Evolutionary conservation across 2,888 invertebrate genomes (phyloP).

Genomic region (Parnassius orleans): DNA sequence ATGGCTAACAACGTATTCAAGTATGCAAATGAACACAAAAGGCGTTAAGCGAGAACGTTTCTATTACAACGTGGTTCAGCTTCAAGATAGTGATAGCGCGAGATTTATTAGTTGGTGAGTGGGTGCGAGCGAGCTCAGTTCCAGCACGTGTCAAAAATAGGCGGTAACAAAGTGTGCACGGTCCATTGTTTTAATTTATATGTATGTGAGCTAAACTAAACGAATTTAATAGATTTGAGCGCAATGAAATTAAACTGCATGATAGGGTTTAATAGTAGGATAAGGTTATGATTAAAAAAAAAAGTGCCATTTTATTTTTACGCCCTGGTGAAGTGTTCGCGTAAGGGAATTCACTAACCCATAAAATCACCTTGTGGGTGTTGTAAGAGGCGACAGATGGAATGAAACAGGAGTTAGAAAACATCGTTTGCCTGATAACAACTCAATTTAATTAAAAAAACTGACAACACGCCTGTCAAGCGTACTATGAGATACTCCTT

Average conservation of each 20-base stretch:
- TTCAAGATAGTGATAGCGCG: conserved; percentile 2
- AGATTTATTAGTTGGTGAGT: conserved; percentile 6
- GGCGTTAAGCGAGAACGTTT: not conserved
- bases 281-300: no score
- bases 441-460: no score
- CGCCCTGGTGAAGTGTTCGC: no score
- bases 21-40: not conserved
- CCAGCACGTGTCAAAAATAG: conserved; percentile 7
- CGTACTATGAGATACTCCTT: no score
- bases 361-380: no score
- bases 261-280: no score
- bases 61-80: not conserved
- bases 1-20: not conserved
- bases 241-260: not conserved
- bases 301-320: no score
- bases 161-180: conserved; percentile 12
- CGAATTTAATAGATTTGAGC: conserved; percentile 6
- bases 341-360: no score
- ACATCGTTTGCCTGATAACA: no score
- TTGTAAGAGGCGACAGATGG: no score
- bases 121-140: not conserved
- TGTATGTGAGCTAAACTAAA: not conserved
- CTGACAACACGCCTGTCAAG: no score
- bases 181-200: conserved; percentile 14
- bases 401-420: no score